Percentiles rank a stretch among this genome's conserved stretches.
Conservation (phyloP, 2,888 invertebrate genomes). For the Eretmocerus hayati region DNA sequence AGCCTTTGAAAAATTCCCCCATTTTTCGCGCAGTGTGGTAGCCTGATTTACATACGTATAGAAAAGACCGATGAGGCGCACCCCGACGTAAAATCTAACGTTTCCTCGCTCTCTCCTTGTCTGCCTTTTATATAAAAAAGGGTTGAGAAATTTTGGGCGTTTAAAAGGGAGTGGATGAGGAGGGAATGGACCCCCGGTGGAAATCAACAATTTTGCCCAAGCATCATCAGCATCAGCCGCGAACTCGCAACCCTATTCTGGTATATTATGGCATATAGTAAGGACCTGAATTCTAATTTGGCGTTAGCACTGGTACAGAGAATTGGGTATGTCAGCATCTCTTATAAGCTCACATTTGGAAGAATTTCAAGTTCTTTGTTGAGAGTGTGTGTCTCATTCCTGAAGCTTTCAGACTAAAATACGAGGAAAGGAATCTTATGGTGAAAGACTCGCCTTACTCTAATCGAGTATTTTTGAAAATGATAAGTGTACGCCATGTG, state of each 20-base stretch:
- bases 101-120: slow-evolving; percentile 10
- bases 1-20: too few relatives aligned
- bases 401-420: too few relatives aligned
- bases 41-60: slow-evolving; percentile 20
- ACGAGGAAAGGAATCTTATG: too few relatives aligned
- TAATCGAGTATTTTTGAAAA: slow-evolving; percentile 5
- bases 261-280: too few relatives aligned
- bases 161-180: too few relatives aligned
- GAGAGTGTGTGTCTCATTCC: too few relatives aligned
- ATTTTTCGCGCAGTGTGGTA: slow-evolving; percentile 17
- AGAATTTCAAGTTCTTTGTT: too few relatives aligned
- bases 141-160: slow-evolving; percentile 19
- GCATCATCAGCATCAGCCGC: too few relatives aligned
- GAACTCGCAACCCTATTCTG: slow-evolving; percentile 15
- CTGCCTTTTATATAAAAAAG: slow-evolving; percentile 6
- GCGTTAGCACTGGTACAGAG: slow-evolving; percentile 32
- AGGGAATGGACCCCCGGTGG: slow-evolving; percentile 32
- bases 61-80: slow-evolving; percentile 12
- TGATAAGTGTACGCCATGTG: slow-evolving; percentile 21
- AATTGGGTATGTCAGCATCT: too few relatives aligned
- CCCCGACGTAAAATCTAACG: slow-evolving; percentile 12
- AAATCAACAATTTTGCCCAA: slow-evolving; percentile 37
- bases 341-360: too few relatives aligned
- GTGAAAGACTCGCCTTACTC: not conserved
- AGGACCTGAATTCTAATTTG: slow-evolving; percentile 39